These are phyloP conservation scores for Acleris literana DNA, from an alignment of 2,888 invertebrate genomes.

Conservation along the genomic window DNA sequence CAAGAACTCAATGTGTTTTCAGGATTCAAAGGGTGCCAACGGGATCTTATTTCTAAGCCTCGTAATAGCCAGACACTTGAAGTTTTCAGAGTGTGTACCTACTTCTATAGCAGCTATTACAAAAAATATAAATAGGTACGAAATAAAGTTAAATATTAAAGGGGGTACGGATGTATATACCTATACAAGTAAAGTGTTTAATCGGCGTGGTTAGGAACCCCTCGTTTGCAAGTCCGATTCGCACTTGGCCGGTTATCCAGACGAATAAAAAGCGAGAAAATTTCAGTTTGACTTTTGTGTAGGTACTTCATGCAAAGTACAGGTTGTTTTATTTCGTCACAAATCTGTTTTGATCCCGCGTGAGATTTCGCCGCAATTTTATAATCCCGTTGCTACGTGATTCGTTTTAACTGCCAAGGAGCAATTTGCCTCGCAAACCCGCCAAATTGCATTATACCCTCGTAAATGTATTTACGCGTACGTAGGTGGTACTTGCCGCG, in stretches of 20 bases:
- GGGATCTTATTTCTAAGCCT: neutral
- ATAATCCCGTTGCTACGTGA: slow-evolving; percentile 67
- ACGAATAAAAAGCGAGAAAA: slow-evolving; percentile 13
- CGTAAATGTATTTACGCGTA: slow-evolving; percentile 46
- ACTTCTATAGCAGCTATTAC: neutral
- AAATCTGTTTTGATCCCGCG: slow-evolving; percentile 57
- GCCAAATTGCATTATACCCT: slow-evolving; percentile 63
- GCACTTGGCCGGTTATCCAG: neutral
- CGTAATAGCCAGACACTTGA: neutral
- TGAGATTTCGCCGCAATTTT: slow-evolving; percentile 67
- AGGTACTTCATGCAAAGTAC: slow-evolving; percentile 43
- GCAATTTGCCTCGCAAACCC: slow-evolving; percentile 63
- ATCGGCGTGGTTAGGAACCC: neutral
- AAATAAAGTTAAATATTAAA: neutral
- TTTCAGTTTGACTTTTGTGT: slow-evolving; percentile 26
- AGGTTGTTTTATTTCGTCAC: slow-evolving; percentile 50
- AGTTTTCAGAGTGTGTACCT: neutral
- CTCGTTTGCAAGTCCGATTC: no score
- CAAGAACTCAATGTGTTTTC: no score
- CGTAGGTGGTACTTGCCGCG: slow-evolving; percentile 45
- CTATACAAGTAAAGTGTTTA: no score
- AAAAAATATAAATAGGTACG: neutral
- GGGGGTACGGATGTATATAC: no score
- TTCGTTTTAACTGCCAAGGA: slow-evolving; percentile 69
- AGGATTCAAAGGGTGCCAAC: no score